Evolutionary conservation across 1,140 invertebrate genomes (phyloP).

Genomic region (Drosophila quadrilineata): DNA sequence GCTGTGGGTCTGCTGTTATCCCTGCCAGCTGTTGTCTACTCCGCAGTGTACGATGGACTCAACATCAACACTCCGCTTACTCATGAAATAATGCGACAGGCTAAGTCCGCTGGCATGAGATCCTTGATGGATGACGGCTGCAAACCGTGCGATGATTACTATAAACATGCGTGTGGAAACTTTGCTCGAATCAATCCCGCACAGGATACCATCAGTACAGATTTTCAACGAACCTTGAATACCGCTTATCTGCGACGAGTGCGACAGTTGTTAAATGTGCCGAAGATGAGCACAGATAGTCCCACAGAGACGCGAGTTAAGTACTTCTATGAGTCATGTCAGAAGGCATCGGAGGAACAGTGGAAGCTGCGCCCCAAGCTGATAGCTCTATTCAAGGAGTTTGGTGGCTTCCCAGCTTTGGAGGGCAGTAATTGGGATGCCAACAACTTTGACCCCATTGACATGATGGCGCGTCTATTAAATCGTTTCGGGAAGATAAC

Average conservation of each 20-base stretch:
- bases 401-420: slow-evolving; percentile 90
- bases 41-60: slow-evolving; percentile 44
- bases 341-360: slow-evolving; percentile 81
- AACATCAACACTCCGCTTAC: slow-evolving; percentile 75
- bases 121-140: slow-evolving; percentile 68
- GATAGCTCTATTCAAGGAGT: slow-evolving; percentile 82
- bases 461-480: slow-evolving; percentile 84
- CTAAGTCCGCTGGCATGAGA: slow-evolving; percentile 68
- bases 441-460: slow-evolving; percentile 84
- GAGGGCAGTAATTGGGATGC: slow-evolving; percentile 84
- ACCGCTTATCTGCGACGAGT: slow-evolving; percentile 47
- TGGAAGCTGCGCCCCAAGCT: slow-evolving; percentile 83
- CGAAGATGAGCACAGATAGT: slow-evolving; percentile 57
- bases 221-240: slow-evolving; percentile 82
- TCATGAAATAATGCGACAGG: slow-evolving; percentile 79
- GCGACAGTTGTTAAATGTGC: slow-evolving; percentile 37
- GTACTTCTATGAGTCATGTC: slow-evolving; percentile 72
- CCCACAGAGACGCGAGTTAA: slow-evolving; percentile 65
- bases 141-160: slow-evolving; percentile 89
- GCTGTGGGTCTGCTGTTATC: slow-evolving; percentile 74
- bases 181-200: slow-evolving; percentile 80
- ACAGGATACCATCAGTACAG: slow-evolving; percentile 72
- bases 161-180: slow-evolving; percentile 85
- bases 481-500: slow-evolving; percentile 84
- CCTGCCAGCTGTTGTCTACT: neutral